A percentile compares a stretch with the other conserved stretches of the same genome.
These are phyloP conservation scores for Lepus townsendii DNA, from an alignment of 2,797 vertebrate species.

Conservation along the genomic window DNA sequence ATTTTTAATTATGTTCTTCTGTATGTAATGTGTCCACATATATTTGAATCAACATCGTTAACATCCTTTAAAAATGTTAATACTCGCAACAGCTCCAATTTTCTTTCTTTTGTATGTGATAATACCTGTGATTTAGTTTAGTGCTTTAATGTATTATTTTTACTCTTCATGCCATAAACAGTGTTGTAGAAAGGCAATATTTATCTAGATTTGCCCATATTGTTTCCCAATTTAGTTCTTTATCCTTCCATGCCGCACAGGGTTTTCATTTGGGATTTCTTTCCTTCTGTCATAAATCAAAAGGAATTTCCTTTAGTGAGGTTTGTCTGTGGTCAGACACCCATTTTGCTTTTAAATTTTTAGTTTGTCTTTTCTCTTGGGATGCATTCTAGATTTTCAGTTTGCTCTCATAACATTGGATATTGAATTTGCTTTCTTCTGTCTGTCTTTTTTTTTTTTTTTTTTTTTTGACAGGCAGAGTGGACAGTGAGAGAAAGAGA, in stretches of 20 bases:
- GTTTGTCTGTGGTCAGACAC: neutral
- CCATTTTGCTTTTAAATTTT: neutral
- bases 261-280: neutral
- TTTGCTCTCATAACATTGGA: neutral
- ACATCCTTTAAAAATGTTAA: neutral
- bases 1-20: neutral
- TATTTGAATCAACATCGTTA: neutral
- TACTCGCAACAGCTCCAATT: neutral
- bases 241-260: neutral
- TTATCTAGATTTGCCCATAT: neutral
- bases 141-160: neutral
- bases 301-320: neutral
- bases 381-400: neutral
- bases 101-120: neutral
- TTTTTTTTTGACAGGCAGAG: no score
- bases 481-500: no score
- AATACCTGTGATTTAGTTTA: neutral
- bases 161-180: neutral
- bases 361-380: neutral
- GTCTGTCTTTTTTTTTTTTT: neutral
- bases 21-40: neutral
- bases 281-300: neutral
- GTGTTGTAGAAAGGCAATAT: neutral
- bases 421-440: neutral
- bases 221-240: neutral